Evolutionary conservation across 1,140 invertebrate species (phyloP), one percentile per base, ranked within the genome.

Genomic region (Semibalanus balanoides): DNA sequence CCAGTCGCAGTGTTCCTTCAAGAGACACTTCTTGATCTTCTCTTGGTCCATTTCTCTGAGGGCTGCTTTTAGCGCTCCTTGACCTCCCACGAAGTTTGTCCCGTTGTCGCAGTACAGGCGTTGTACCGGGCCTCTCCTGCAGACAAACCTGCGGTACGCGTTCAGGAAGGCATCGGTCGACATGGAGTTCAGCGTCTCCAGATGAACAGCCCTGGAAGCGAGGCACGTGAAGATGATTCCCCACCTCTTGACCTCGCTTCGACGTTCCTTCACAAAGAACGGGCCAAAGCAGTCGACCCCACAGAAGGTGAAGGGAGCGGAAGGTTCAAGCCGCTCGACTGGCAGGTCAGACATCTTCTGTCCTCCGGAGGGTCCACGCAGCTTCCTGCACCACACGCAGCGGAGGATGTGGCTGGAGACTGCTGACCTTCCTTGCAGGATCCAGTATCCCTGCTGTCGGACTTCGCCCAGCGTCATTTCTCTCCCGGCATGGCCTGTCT

Each of bases 271-370:
- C 7, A 75, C 31, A 11, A 30, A 31, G 14, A 30, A 75, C 17
- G 74, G 74, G 30, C 74, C 74, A 70, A 75, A 75, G 31, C 43
- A 75, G 31, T 75, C 74, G 14, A 75, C 74, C 30, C 74, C 74
- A 9, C 43, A 29, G 30, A 30, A 75, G 43, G 74, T 75, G 31
- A 75, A 75, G 7, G 74, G 74, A 29, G 74, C 28, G 0, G 28
- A 28, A 0, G 29, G 29, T 31, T 30, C 43, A 0, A 75, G 22
- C 31, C 74, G 74, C n/a, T 75, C 74, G 14, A 3, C 29, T 19
- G 74, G 74, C 25, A 75, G 30, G 1, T 75, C 74, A 19, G 74
- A 22, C 74, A 75, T 75, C 29, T 64, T 31, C 28, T 51, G 74
- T 14, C 43, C 69, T 17, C 31, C 29, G 17, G 17, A 19, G 30